A percentile compares a stretch with the other conserved stretches of the same genome.
These are phyloP conservation scores for Zaprionus lineosus DNA, from an alignment of 2,888 invertebrate species.

Conservation along the genomic window DNA sequence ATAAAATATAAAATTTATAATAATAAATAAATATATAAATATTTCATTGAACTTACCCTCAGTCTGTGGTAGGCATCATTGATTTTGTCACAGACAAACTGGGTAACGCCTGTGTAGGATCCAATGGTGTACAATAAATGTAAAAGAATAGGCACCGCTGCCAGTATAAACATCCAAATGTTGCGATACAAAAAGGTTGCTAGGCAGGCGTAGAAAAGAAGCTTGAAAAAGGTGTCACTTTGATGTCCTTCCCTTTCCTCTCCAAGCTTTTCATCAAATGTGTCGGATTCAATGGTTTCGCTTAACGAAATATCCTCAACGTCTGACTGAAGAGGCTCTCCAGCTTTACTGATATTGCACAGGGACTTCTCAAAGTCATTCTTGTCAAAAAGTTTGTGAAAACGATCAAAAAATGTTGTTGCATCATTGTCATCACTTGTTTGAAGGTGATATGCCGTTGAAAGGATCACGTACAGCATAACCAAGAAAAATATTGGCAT, in stretches of 20 bases:
- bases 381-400: conserved; percentile 76
- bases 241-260: conserved; percentile 82
- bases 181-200: conserved; percentile 94
- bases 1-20: background rate
- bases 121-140: conserved; percentile 78
- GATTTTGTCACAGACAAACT: conserved; percentile 71
- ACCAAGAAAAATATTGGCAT: conserved; percentile 89
- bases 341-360: conserved; percentile 77
- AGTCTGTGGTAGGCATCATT: conserved; percentile 61
- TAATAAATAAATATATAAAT: background rate
- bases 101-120: conserved; percentile 77
- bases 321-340: conserved; percentile 71
- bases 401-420: conserved; percentile 69
- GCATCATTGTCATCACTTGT: conserved; percentile 60
- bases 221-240: conserved; percentile 89
- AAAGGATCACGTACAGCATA: conserved; percentile 84
- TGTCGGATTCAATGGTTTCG: conserved; percentile 77
- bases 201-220: conserved; percentile 91
- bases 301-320: conserved; percentile 79
- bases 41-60: conserved; percentile 58
- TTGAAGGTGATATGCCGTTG: conserved; percentile 82
- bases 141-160: conserved; percentile 87
- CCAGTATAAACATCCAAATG: conserved; percentile 90
- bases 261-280: conserved; percentile 52
- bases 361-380: conserved; percentile 78